Base-by-base conservation (phyloP, 1,140 invertebrate genomes). In the Leptinotarsa defecta region DNA sequence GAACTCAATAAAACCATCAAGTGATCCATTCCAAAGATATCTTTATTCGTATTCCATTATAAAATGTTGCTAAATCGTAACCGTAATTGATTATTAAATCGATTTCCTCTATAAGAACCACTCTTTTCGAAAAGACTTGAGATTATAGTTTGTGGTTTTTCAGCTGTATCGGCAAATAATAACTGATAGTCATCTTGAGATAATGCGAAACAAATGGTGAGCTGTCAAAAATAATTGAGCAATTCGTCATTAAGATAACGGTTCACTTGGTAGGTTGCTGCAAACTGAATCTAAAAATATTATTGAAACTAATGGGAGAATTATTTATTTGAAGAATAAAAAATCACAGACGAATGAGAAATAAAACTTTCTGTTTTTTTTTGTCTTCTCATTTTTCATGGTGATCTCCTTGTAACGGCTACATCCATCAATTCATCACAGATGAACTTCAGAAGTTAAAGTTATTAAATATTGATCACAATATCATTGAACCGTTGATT, bases 241-340 rank as follows among this genome's bases (percentile, higher is more conserved):
- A 57, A 57, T 57, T 17, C 52, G 52, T 57, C 52, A 57, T 57
- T 57, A 57, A 15, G n/a, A 57, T 57, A 57, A 57, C 52, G 52
- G 52, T 43, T 43, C 34, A 43, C 34, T 43, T 43, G 34, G 34
- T 43, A 43, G 34, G 34, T 8, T 57, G 15, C 15, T 57, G n/a
- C 52, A 57, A 57, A 57, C 17, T 57, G 13, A 57, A 19, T 57
- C 15, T 57, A 8, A 57, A 57, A 57, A 57, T 19, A 43, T n/a
- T 57, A 57, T 57, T 8, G n/a, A 57, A 57, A n/a, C 6, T 57
- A 57, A n/a, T 57, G 52, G 17, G 13, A 57, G 15, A 57, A 57
- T 57, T 57, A 57, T 57, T 57, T 57, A 57, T 57, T 17, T 19
- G 52, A n/a, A 11, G 34, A 11, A 5, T 43, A 43, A 43, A 34